Evolutionary conservation across 2,797 vertebrate species (phyloP), one percentile per base, ranked within the genome.

Genomic region (Hydrophis major): DNA sequence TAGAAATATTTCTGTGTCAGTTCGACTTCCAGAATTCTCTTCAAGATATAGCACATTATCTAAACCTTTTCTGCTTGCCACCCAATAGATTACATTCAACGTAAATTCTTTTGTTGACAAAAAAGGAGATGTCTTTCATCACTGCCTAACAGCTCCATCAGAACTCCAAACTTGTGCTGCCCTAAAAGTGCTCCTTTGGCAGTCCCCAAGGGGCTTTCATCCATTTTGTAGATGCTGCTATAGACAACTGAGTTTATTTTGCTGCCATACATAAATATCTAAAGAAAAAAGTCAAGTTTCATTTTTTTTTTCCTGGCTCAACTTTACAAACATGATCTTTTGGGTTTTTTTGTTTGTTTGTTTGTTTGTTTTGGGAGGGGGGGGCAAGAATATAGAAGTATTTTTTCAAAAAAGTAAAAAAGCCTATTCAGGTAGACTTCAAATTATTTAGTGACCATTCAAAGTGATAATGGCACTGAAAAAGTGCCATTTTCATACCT

Each of bases 351-450:
- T 47, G 20, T 47, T 83, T 83, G 25, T 22, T 83, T 83, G 32
- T 32, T 32, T 32, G 32, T 32, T 32, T 32, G 32, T 32, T 32
- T 32, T 32, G 32, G 32, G 32, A 32, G 32, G 32, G 32, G 32
- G 32, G 32, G 20, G 20, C 20, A 83, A 42, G 86, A 91, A 90
- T 47, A 95, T 83, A 89, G 94, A 96, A 93, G 42, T 5, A 69
- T 78, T 83, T 93, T 94, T 97, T 96, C 95, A 93, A 95, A 95
- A 95, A 86, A 66, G n/a, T 74, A 32, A 37, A 37, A 69, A 69
- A 16, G 66, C 66, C 6, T 69, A 5, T 69, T 18, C 2, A 69
- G 5, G 14, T 69, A 69, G 14, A 32, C 6, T 5, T 74, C 1
- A 2, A 20, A 32, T 74, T 74, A 74, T 74, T 74, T 74, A 74